Base-by-base conservation (phyloP, 1,140 invertebrate species). In the Hylaeus volcanicus region DNA sequence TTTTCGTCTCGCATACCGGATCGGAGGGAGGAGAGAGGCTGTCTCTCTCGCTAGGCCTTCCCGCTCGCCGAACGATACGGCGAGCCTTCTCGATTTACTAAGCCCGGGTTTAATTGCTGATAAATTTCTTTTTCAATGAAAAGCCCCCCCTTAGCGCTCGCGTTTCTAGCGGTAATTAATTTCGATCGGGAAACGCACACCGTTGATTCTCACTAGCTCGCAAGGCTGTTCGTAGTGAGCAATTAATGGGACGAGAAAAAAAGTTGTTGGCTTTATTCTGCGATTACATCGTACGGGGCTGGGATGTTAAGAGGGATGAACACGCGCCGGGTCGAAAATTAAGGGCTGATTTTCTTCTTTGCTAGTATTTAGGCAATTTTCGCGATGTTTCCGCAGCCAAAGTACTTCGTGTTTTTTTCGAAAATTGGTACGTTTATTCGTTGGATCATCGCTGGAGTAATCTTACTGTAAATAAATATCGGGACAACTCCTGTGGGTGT, bases 1-100 rank as follows among this genome's bases (percentile, higher is more conserved):
- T 83, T 75, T 79, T 58, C 56, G n/a, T 48, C 56, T 55, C 77
- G 82, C 73, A 70, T 72, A 66, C 69, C 55, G 48, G 41, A 77
- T 81, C 73, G 56, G 53, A 74, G 45, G 45, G 45, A 6, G 45
- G 5, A 48, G 65, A 14, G 43, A 43, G 78, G 81, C 81, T 79
- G 72, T 75, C 58, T 43, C 74, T 56, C 37, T 71, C 64, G 61
- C 41, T 53, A 65, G 61, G 45, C 51, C 48, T 26, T n/a, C n/a
- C n/a, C n/a, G 26, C 11, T 5, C 8, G 5, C n/a, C 58, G 26
- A 60, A 51, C 51, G 51, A 51, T 60, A 60, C 58, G 5, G 26
- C 56, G 15, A 60, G 56, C 45, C 4, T 11, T 12, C 53, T 26
- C 15, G 48, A 26, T 68, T 68, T 26, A 68, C 45, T 9, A n/a